Base-by-base conservation (phyloP, 2,888 invertebrate species). In the Lomographa bimaculata region DNA sequence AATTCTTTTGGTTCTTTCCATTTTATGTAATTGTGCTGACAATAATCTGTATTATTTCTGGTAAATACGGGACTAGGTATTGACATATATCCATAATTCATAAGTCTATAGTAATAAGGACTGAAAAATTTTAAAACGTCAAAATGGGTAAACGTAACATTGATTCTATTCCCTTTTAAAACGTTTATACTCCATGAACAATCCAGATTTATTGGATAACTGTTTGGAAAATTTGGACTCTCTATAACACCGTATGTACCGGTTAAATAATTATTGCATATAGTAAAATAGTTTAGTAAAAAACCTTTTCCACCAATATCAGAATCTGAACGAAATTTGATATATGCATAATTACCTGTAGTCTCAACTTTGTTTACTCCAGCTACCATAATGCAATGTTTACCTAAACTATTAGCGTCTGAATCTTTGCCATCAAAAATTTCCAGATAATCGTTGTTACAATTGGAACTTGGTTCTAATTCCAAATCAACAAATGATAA, bases 111-210 rank as follows among this genome's bases (percentile, higher is more conserved):
- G 6, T 10, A 19, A 8, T 6, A 3, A 9, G 9, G 23, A 7
- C 16, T 44, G 10, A 1, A 29, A 1, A 43, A 20, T 42, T 47
- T 60, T 33, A 50, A 64, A 11, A 85, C 33, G 46, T 84, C 87
- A 52, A 98, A 94, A 69, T 96, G 93, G 0, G 96, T 96, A 75
- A 97, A 96, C 1, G 95, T 94, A 0, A 96, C 68, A 51, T 94
- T 95, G 19, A 98, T 91, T 61, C 85, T 93, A 77, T 96, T 97
- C 1, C 97, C 96, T 35, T 71, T 73, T 0, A 96, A 92, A 0
- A 94, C 96, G 14, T 91, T 90, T 17, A 96, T 92, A 5, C 77
- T 91, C 96, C 96, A 98, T 2, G 91, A 83, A 70, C 98, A 98
- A 67, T 95, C 91, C 10, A 91, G 67, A 27, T 84, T 75, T 21